Evolutionary conservation across 2,888 invertebrate species (phyloP).

Genomic region (Agriopis leucophaearia): DNA sequence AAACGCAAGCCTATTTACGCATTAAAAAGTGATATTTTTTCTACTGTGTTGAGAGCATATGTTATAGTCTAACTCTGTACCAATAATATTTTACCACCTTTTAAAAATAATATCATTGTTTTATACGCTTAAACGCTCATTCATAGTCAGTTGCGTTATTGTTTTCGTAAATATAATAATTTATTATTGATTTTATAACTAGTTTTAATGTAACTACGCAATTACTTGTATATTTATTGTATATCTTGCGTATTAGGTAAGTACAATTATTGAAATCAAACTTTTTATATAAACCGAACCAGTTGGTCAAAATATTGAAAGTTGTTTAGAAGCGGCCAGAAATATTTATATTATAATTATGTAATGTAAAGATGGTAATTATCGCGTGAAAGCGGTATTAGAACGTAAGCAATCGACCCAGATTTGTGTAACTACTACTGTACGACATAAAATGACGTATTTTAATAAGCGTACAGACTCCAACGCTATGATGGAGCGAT

Average conservation of each 20-base stretch:
- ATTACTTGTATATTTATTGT: no score
- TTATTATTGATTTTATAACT: constrained; percentile 23
- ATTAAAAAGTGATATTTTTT: no score
- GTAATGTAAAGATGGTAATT: constrained; percentile 46
- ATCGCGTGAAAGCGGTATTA: constrained; percentile 47
- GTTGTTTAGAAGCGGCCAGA: constrained; percentile 41
- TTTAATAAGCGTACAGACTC: constrained; percentile 12
- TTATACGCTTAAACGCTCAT: neutral
- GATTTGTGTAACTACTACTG: constrained; percentile 32
- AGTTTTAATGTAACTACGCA: constrained; percentile 22
- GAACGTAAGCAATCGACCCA: constrained; percentile 40
- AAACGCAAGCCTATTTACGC: no score
- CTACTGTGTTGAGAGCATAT: no score
- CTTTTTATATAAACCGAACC: constrained; percentile 37
- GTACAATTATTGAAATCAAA: constrained; percentile 16
- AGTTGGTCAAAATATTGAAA: constrained; percentile 42
- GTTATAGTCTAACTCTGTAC: no score
- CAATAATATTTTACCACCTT: no score
- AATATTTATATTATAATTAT: constrained; percentile 46
- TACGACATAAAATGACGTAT: constrained; percentile 9
- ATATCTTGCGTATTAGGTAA: constrained; percentile 14
- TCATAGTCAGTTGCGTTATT: neutral
- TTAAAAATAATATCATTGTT: no score
- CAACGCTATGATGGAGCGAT: neutral
- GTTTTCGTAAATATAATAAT: neutral